Percentiles rank a stretch among this genome's conserved stretches.
These are phyloP conservation scores for Bombus difficillimus DNA, from an alignment of 1,140 invertebrate genomes.

Conservation along the genomic window DNA sequence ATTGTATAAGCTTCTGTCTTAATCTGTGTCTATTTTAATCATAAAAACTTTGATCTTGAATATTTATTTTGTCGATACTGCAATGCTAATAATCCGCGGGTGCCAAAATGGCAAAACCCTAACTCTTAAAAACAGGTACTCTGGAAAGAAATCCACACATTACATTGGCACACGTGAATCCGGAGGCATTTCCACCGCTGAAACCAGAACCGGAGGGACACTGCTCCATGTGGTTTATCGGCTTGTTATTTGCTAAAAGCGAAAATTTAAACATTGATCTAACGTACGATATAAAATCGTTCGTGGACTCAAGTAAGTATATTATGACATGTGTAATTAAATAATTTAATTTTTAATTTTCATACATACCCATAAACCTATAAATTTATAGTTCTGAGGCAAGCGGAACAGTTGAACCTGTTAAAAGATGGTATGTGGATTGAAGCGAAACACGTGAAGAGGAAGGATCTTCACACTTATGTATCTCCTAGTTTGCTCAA, in stretches of 20 bases:
- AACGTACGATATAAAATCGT: slow-evolving; percentile 94
- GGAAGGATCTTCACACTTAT: slow-evolving; percentile 90
- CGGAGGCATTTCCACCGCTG: slow-evolving; percentile 89
- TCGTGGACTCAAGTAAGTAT: slow-evolving; percentile 89
- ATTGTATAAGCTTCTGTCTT: slow-evolving; percentile 37
- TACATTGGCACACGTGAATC: slow-evolving; percentile 96
- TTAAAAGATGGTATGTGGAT: slow-evolving; percentile 95
- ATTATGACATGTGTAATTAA: neutral
- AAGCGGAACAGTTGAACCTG: slow-evolving; percentile 88
- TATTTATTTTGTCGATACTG: slow-evolving; percentile 29
- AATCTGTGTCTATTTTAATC: slow-evolving; percentile 43
- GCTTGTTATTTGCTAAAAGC: slow-evolving; percentile 94
- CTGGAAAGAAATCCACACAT: slow-evolving; percentile 96
- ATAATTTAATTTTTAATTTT: neutral
- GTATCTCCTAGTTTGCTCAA: slow-evolving; percentile 88
- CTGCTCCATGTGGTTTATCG: slow-evolving; percentile 98
- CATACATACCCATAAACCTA: neutral
- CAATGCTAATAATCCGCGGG: slow-evolving; percentile 59
- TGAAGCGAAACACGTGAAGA: slow-evolving; percentile 89
- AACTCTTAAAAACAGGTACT: slow-evolving; percentile 83
- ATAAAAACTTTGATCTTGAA: slow-evolving; percentile 40
- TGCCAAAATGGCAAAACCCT: slow-evolving; percentile 68
- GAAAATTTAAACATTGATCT: slow-evolving; percentile 95
- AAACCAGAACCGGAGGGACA: slow-evolving; percentile 79
- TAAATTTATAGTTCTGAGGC: slow-evolving; percentile 84